Percentiles rank a stretch among this genome's conserved stretches.
Conservation (phyloP, 2,797 vertebrate species). For the Rhabdophis nuchalis region DNA sequence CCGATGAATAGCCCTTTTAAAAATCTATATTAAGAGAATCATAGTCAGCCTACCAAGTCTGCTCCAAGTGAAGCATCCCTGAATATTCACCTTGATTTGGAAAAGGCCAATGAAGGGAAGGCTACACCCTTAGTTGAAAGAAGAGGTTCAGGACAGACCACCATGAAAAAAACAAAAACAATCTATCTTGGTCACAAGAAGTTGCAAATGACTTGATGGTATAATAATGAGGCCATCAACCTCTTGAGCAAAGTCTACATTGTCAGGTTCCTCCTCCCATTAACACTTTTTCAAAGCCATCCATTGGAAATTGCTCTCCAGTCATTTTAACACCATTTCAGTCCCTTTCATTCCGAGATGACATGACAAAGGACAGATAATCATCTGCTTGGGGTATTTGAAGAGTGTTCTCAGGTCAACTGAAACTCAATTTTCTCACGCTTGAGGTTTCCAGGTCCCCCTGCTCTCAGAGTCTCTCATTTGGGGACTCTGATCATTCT, state of each 20-base stretch:
- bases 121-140: neutral
- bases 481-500: neutral
- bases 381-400: neutral
- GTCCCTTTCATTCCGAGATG: neutral
- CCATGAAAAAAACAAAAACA: neutral
- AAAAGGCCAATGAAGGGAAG: neutral
- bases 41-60: neutral
- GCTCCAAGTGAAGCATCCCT: neutral
- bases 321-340: neutral
- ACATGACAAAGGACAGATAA: neutral
- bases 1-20: neutral
- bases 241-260: neutral
- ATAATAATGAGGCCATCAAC: neutral
- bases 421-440: neutral
- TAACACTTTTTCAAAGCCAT: neutral
- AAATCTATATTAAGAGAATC: neutral
- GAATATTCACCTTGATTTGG: neutral
- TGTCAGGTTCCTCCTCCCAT: neutral
- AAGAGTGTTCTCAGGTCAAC: neutral
- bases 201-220: neutral
- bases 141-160: neutral
- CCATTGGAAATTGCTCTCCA: neutral
- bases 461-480: neutral
- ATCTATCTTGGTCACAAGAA: neutral
- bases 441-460: neutral